phyloP scores from a whole-genome alignment of 1,140 invertebrate genomes.

The Drosophila eugracilis region DNA sequence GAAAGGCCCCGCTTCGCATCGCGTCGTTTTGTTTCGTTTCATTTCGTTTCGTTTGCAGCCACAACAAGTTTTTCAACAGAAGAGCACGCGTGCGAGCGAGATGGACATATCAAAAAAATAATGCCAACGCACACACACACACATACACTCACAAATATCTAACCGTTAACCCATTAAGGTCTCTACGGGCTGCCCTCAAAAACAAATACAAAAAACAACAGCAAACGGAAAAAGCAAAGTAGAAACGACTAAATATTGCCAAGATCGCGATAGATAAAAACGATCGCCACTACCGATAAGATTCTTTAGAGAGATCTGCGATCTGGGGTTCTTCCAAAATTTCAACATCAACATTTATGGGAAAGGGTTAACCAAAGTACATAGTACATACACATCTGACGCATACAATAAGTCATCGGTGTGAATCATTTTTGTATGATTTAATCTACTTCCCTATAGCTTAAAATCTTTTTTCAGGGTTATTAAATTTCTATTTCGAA shows the following conservation, averaged over 20 bases:
- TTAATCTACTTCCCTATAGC: background rate
- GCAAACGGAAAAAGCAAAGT: conserved; percentile 8
- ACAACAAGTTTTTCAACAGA: conserved; percentile 76
- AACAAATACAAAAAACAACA: no score
- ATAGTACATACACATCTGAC: no score
- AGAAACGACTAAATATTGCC: conserved; percentile 15
- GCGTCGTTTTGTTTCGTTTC: conserved; percentile 47
- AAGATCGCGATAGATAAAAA: conserved; percentile 25
- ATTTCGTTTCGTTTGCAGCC: conserved; percentile 56
- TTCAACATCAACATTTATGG: background rate
- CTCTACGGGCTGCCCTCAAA: conserved; percentile 12
- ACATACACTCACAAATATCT: conserved; percentile 35
- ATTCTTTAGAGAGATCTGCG: background rate
- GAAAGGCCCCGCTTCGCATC: conserved; percentile 66
- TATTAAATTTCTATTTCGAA: background rate
- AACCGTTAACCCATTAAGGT: conserved; percentile 59
- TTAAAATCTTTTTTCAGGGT: background rate
- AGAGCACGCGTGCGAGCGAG: conserved; percentile 26
- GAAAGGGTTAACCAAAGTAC: background rate
- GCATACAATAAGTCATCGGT: no score
- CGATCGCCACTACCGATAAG: conserved; percentile 21
- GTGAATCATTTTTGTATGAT: no score
- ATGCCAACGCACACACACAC: conserved; percentile 35
- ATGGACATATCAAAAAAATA: conserved; percentile 35
- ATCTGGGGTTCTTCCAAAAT: background rate